These are phyloP conservation scores for Megaceryle maxima DNA, from an alignment of 2,113 vertebrate species.

Conservation along the genomic window DNA sequence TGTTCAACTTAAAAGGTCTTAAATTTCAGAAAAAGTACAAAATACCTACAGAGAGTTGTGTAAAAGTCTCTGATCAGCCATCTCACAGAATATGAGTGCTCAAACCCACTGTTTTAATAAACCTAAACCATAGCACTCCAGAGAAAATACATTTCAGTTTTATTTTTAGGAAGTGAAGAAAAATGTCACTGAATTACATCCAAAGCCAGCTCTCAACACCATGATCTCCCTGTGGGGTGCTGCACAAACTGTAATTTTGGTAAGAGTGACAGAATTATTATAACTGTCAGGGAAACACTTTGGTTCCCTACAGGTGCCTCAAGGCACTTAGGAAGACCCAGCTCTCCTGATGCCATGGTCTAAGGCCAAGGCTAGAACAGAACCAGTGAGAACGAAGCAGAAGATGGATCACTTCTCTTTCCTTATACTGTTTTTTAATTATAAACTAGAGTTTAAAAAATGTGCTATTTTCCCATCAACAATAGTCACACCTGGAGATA, in stretches of 20 bases:
- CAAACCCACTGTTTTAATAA: not conserved
- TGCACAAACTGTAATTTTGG: not conserved
- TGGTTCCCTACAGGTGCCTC: not conserved
- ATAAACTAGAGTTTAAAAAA: not conserved
- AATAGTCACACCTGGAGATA: not conserved
- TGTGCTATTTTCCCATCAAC: not conserved
- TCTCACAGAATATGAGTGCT: not conserved
- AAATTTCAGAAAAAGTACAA: not conserved
- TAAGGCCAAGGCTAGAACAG: not conserved
- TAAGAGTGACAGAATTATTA: slow-evolving; percentile 9
- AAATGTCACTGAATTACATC: not conserved
- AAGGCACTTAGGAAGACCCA: not conserved
- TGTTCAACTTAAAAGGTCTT: not conserved
- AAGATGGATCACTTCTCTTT: not conserved
- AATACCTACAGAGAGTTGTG: not conserved
- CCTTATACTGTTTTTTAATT: not conserved
- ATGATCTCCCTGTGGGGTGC: not conserved
- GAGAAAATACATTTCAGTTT: not conserved
- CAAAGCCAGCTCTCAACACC: not conserved
- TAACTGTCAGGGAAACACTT: not conserved
- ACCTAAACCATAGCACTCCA: not conserved
- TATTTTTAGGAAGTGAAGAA: slow-evolving; percentile 6
- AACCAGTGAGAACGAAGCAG: not conserved
- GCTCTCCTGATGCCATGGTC: not conserved
- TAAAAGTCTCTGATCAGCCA: not conserved